phyloP scores from a whole-genome alignment of 2,113 vertebrate species.

The Cyanoderma ruficeps region DNA sequence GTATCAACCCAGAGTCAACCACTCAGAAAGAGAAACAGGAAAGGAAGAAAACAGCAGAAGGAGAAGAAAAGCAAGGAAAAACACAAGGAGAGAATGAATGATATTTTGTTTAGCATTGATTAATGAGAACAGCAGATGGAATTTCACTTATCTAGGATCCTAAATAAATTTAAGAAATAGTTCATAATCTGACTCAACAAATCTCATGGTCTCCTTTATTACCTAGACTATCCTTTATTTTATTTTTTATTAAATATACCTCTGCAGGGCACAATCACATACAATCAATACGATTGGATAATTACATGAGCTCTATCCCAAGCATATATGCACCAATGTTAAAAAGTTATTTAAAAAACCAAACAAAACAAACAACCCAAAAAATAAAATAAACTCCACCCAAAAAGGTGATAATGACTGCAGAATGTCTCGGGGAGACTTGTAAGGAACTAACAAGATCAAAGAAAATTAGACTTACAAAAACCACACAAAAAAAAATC shows the following conservation, averaged over 20 bases:
- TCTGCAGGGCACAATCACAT: constrained; percentile 85
- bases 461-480: constrained; percentile 65
- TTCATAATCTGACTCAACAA: constrained; percentile 65
- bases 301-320: constrained; percentile 84
- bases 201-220: constrained; percentile 73
- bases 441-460: constrained; percentile 70
- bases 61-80: not conserved
- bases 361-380: constrained; percentile 19
- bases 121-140: constrained; percentile 30
- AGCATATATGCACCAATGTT: constrained; percentile 83
- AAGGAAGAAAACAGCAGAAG: not conserved
- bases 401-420: constrained; percentile 86
- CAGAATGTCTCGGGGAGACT: constrained; percentile 84
- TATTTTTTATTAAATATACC: constrained; percentile 81
- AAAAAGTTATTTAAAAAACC: constrained; percentile 77
- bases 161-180: constrained; percentile 56
- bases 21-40: not conserved
- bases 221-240: constrained; percentile 64
- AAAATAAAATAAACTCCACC: constrained; percentile 80
- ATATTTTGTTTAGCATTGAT: not conserved
- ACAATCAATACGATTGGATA: constrained; percentile 89
- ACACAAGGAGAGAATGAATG: not conserved
- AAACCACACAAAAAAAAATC: not conserved
- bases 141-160: constrained; percentile 32
- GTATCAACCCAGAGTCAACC: constrained; percentile 12